These are phyloP conservation scores for Cremastinae sp. DNA, from an alignment of 2,888 invertebrate genomes.

Conservation along the genomic window DNA sequence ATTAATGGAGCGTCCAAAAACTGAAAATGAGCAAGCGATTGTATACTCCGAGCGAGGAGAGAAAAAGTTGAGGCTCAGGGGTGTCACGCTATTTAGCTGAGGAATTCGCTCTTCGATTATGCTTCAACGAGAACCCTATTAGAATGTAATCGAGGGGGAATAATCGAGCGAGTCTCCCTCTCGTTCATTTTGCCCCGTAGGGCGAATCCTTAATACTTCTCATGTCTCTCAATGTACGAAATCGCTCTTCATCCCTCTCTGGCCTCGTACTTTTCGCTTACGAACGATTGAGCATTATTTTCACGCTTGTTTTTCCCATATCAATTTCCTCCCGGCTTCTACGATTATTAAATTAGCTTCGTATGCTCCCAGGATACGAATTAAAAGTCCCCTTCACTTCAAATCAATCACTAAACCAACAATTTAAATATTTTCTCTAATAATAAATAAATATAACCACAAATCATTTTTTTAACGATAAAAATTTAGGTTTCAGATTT, in stretches of 20 bases:
- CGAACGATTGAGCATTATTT: constrained; percentile 55
- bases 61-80: constrained; percentile 29
- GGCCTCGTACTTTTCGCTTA: constrained; percentile 4
- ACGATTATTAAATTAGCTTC: constrained; percentile 11
- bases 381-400: too few species aligned
- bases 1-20: background rate
- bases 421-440: too few species aligned
- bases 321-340: constrained; percentile 33
- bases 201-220: constrained; percentile 58
- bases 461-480: too few species aligned
- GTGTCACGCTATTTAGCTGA: constrained; percentile 77
- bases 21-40: background rate
- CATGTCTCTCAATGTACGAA: too few species aligned
- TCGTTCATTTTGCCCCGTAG: constrained; percentile 9
- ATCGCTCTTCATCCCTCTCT: too few species aligned
- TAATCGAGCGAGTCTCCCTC: constrained; percentile 11
- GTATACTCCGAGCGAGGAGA: background rate
- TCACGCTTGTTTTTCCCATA: constrained; percentile 57
- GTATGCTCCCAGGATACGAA: too few species aligned
- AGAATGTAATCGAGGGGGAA: constrained; percentile 74
- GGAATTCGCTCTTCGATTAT: constrained; percentile 66
- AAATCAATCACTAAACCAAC: background rate
- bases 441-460: too few species aligned
- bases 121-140: constrained; percentile 74
- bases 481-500: too few species aligned